A percentile compares a stretch with the other conserved stretches of the same genome.
Conservation (phyloP, 2,888 invertebrate species). For the Limnephilus rhombicus region DNA sequence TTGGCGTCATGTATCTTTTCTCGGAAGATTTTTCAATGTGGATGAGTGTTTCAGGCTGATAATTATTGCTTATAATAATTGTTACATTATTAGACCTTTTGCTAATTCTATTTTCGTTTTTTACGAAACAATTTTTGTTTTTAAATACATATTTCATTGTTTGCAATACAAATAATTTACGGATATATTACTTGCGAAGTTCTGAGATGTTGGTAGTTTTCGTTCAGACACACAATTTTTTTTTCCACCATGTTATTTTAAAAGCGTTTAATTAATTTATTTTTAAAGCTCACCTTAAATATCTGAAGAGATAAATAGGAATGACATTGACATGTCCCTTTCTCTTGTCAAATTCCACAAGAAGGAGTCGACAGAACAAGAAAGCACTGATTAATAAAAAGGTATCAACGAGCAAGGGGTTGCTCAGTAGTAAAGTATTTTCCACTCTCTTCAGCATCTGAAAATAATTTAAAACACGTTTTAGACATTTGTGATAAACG, state of each 20-base stretch:
- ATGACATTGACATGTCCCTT: slow-evolving; percentile 81
- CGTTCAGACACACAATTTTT: not conserved
- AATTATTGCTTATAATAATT: too few species aligned
- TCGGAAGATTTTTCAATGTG: too few species aligned
- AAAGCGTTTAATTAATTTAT: not conserved
- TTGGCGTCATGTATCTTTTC: too few species aligned
- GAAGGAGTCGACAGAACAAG: slow-evolving; percentile 82
- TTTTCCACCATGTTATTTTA: not conserved
- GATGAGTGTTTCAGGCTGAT: too few species aligned
- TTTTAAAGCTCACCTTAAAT: slow-evolving; percentile 78
- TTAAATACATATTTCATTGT: too few species aligned
- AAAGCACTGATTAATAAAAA: slow-evolving; percentile 85
- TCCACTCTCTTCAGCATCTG: slow-evolving; percentile 78
- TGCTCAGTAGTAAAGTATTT: slow-evolving; percentile 82
- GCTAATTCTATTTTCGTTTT: too few species aligned
- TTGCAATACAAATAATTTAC: too few species aligned
- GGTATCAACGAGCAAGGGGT: slow-evolving; percentile 84
- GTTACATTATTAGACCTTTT: too few species aligned
- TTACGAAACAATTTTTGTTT: too few species aligned
- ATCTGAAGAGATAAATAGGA: slow-evolving; percentile 81
- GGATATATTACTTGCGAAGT: not conserved
- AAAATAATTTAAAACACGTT: slow-evolving; percentile 67
- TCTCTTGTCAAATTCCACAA: slow-evolving; percentile 83
- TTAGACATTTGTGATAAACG: not conserved
- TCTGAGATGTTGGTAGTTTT: not conserved